Percentiles rank a stretch among this genome's conserved stretches.
Conservation (phyloP, 1,140 invertebrate species). For the Habropoda laboriosa region DNA sequence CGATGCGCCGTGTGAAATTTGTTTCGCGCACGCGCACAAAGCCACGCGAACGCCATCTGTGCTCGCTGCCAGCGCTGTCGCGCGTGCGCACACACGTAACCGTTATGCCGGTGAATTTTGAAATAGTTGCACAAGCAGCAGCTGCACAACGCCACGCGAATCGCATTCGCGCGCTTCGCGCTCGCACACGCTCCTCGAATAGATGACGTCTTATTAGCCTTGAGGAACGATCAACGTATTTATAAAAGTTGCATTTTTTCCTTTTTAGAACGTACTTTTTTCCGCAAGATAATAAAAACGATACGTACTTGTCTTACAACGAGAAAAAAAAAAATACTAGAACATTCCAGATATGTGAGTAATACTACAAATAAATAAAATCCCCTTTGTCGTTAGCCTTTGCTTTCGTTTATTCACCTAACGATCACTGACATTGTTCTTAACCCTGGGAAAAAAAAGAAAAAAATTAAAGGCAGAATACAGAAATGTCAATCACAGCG, state of each 20-base stretch:
- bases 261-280: no score
- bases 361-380: no score
- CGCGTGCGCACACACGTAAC: neutral
- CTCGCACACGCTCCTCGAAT: neutral
- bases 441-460: neutral
- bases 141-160: neutral
- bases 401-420: no score
- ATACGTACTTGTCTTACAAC: no score
- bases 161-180: neutral
- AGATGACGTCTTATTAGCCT: no score
- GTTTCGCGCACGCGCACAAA: constrained; percentile 17
- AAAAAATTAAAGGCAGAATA: no score
- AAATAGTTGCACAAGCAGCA: neutral
- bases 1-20: neutral
- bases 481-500: neutral
- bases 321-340: no score
- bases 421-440: no score
- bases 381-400: no score
- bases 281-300: no score
- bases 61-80: neutral
- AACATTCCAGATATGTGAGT: no score
- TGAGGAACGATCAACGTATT: no score
- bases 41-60: constrained; percentile 32
- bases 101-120: constrained; percentile 43
- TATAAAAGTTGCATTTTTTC: neutral